phyloP scores from a whole-genome alignment of 2,888 invertebrate genomes.

The Cartodere bifasciata region DNA sequence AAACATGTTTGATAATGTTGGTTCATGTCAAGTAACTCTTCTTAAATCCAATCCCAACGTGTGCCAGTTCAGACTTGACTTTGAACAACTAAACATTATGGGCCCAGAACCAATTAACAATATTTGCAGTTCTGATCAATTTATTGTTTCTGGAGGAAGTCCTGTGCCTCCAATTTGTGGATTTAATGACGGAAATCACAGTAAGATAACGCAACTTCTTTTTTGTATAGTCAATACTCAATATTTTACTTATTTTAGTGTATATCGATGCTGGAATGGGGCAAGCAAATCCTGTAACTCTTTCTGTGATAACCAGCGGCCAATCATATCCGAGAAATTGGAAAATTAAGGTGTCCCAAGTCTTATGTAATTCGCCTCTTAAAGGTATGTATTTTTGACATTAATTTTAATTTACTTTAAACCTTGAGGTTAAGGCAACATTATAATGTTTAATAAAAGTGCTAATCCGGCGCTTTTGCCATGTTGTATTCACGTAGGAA shows the following conservation, averaged over 20 bases:
- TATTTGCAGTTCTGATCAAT: slow-evolving; percentile 73
- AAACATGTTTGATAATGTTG: slow-evolving; percentile 58
- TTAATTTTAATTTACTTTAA: too few species aligned
- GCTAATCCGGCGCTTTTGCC: too few species aligned
- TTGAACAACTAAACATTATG: slow-evolving; percentile 61
- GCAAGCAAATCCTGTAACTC: slow-evolving; percentile 61
- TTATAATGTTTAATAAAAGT: too few species aligned
- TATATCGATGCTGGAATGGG: slow-evolving; percentile 72
- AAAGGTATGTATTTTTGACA: too few species aligned
- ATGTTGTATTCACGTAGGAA: too few species aligned
- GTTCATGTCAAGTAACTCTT: slow-evolving; percentile 75
- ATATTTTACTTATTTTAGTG: slow-evolving; percentile 43
- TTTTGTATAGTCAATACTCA: slow-evolving; percentile 1
- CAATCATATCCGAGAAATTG: slow-evolving; percentile 59
- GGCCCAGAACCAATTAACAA: slow-evolving; percentile 67
- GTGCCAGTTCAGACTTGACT: slow-evolving; percentile 73
- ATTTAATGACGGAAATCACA: slow-evolving; percentile 66
- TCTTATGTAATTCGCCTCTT: slow-evolving; percentile 61
- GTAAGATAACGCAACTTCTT: slow-evolving; percentile 36
- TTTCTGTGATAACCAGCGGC: slow-evolving; percentile 73
- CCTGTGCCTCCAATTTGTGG: slow-evolving; percentile 74
- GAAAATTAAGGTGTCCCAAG: slow-evolving; percentile 71
- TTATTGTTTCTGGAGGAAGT: slow-evolving; percentile 72
- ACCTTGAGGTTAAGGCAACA: too few species aligned
- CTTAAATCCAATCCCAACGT: slow-evolving; percentile 65